A percentile compares a stretch with the other conserved stretches of the same genome.
These are phyloP conservation scores for Drosophila subquinaria DNA, from an alignment of 2,888 invertebrate genomes.

Conservation along the genomic window DNA sequence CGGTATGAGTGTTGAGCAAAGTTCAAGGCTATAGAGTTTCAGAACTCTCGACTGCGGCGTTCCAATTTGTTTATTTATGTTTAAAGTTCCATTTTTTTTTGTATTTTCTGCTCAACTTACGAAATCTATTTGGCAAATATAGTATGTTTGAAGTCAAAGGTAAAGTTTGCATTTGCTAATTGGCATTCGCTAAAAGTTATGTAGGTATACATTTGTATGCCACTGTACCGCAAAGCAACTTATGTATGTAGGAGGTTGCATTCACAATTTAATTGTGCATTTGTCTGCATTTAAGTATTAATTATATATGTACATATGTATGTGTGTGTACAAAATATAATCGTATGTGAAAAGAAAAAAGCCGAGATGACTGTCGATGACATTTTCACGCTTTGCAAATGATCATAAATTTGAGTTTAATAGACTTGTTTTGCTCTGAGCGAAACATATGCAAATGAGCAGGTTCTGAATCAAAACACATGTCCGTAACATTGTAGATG, in stretches of 20 bases:
- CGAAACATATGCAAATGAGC: constrained; percentile 62
- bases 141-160: constrained; percentile 7
- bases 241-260: neutral
- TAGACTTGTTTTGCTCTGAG: constrained; percentile 46
- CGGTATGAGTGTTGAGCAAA: constrained; percentile 1
- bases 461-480: constrained; percentile 20
- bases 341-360: neutral
- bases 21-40: constrained; percentile 15
- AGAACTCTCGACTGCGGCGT: neutral
- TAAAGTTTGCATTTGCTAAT: constrained; percentile 17
- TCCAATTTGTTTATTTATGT: constrained; percentile 6
- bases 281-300: constrained; percentile 6
- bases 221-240: constrained; percentile 1
- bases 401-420: constrained; percentile 66
- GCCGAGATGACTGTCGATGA: constrained; percentile 23
- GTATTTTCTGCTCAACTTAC: neutral
- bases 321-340: neutral
- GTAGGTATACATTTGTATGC: neutral
- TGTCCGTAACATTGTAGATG: constrained; percentile 16
- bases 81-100: neutral
- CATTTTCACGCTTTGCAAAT: constrained; percentile 46
- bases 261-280: neutral
- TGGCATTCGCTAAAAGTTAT: neutral
- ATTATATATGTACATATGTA: too few relatives aligned
- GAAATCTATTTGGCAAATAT: constrained; percentile 6